Percentiles rank a stretch among this genome's conserved stretches.
These are phyloP conservation scores for Emydocephalus ijimae DNA, from an alignment of 2,113 vertebrate species.

Conservation along the genomic window DNA sequence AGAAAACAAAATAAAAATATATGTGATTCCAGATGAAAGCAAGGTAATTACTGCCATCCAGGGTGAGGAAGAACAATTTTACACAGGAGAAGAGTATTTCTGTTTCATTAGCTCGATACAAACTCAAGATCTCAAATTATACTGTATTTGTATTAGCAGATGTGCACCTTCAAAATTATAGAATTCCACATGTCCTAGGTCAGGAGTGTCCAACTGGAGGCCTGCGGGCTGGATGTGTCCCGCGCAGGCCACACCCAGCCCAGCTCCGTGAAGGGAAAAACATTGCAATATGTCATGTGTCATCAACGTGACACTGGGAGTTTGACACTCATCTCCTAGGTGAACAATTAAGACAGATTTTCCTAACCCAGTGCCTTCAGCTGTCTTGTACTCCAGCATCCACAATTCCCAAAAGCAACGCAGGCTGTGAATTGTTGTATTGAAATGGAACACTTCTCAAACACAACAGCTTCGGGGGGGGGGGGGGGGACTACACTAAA, in stretches of 20 bases:
- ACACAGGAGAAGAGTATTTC: background rate
- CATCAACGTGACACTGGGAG: accelerated
- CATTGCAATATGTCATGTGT: no score
- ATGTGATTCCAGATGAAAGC: background rate
- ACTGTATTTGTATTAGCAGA: background rate
- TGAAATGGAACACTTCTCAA: background rate
- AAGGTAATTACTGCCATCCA: background rate
- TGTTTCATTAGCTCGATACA: background rate
- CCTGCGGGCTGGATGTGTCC: no score
- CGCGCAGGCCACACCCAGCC: no score
- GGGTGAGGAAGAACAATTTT: background rate
- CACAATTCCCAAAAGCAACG: background rate
- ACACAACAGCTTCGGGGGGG: background rate
- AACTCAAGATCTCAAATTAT: background rate
- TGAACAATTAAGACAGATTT: background rate
- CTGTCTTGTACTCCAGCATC: background rate
- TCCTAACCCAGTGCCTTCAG: background rate
- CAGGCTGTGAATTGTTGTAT: background rate
- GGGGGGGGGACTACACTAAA: no score
- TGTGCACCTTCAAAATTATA: background rate
- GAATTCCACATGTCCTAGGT: background rate
- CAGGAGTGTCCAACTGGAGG: background rate
- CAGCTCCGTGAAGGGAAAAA: no score
- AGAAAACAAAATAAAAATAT: background rate
- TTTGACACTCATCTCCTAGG: no score